A percentile compares a stretch with the other conserved stretches of the same genome.
phyloP scores from a whole-genome alignment of 2,797 vertebrate genomes.

The Sphenopsis melanotis region DNA sequence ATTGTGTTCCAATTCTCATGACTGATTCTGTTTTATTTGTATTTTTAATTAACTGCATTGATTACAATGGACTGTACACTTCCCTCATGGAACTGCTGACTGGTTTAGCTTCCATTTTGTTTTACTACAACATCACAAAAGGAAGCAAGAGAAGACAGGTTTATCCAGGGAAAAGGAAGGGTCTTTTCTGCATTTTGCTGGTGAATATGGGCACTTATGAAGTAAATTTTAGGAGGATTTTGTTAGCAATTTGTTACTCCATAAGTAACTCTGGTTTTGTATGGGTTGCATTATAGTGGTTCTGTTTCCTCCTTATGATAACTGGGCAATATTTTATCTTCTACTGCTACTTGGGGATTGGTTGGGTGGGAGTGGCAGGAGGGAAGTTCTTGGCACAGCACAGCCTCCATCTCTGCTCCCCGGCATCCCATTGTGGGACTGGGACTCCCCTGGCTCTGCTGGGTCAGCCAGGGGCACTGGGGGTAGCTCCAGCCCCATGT shows the following conservation, averaged over 20 bases:
- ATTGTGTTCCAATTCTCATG: constrained; percentile 38
- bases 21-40: constrained; percentile 37
- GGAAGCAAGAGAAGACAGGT: not conserved
- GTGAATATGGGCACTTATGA: not conserved
- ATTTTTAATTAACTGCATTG: constrained; percentile 65
- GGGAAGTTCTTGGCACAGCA: fast-evolving
- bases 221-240: not conserved
- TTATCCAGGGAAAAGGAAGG: not conserved
- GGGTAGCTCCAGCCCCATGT: fast-evolving
- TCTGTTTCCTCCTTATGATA: not conserved
- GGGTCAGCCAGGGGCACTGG: fast-evolving
- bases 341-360: fast-evolving
- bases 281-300: not conserved
- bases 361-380: not conserved
- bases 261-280: not conserved
- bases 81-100: not conserved
- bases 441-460: fast-evolving
- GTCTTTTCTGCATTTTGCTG: not conserved
- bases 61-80: not conserved
- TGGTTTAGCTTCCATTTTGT: not conserved
- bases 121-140: not conserved
- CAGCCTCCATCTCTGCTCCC: not conserved
- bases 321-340: not conserved
- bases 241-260: not conserved
- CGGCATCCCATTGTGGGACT: fast-evolving